Base-by-base conservation (phyloP, 2,888 invertebrate genomes). In the Drosophila kuntzei region DNA sequence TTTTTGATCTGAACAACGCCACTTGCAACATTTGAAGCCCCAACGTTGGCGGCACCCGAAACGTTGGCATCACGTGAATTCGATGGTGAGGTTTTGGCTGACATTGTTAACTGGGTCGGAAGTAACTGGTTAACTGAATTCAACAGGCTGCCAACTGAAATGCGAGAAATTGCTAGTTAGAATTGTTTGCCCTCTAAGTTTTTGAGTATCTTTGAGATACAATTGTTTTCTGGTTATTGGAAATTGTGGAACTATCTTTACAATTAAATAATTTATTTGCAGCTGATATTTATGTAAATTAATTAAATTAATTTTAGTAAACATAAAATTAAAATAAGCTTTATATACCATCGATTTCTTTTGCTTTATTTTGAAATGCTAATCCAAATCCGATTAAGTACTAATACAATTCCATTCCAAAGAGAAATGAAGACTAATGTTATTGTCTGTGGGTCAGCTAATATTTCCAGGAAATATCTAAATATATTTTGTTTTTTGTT, bases 1-100 rank as follows among this genome's bases (percentile, higher is more conserved):
- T 95, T 95, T 92, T 96, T 96, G 59, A 92, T 92, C 72, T 92
- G 92, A 8, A 92, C 90, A 62, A 77, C 77, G 64, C 76, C 78
- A 62, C 63, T 41, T 43, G 71, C 61, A 18, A 69, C 76, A 58
- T 55, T 68, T 39, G 79, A 39, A 36, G 61, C 68, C 34, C 57
- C 77, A 29, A 70, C 67, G 22, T 62, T 49, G 18, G 79, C 63
- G 16, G 80, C 57, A 12, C 59, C 57, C 37, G 74, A 53, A 16
- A 83, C 80, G 54, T 72, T 88, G 51, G 66, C 74, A 41, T 85
- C 85, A 8, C 80, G 77, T 18, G 84, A 80, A 70, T 84, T 90
- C 53, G 91, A 89, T 58, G 93, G 92, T 36, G 93, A 92, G 68
- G 92, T 89, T 91, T 94, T 94, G 76, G 92, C 93, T 84, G 93